A percentile compares a stretch with the other conserved stretches of the same genome.
These are phyloP conservation scores for Chromobotia macracanthus DNA, from an alignment of 2,797 vertebrate genomes.

Conservation along the genomic window DNA sequence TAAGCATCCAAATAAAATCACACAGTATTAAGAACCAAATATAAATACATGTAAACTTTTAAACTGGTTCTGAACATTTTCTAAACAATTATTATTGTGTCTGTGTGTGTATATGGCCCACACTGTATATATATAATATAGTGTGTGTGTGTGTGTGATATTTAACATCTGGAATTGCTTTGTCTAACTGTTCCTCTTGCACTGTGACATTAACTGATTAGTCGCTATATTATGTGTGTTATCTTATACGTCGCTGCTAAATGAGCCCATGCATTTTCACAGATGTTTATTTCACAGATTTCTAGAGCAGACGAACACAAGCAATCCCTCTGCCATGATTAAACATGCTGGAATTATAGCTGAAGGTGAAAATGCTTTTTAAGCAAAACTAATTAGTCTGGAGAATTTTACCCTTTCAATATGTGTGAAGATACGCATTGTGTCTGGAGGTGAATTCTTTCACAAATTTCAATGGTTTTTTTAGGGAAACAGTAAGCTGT, in stretches of 20 bases:
- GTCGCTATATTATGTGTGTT: too few relatives aligned
- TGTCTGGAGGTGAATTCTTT: constrained; percentile 66
- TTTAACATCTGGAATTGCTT: too few relatives aligned
- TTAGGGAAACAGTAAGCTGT: constrained; percentile 58
- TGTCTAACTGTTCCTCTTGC: too few relatives aligned
- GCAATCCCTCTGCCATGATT: constrained; percentile 58
- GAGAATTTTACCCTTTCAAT: constrained; percentile 64
- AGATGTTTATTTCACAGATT: neutral
- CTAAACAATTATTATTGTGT: too few relatives aligned
- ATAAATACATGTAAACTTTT: too few relatives aligned
- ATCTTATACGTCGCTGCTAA: neutral
- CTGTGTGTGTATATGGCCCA: too few relatives aligned
- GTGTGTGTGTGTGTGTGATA: too few relatives aligned
- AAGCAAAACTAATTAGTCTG: constrained; percentile 70
- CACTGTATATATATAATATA: too few relatives aligned
- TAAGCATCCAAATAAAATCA: too few relatives aligned
- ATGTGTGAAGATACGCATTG: constrained; percentile 67
- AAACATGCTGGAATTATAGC: constrained; percentile 65
- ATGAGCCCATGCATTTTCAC: constrained; percentile 11
- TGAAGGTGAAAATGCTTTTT: constrained; percentile 67
- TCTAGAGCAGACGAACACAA: constrained; percentile 2
- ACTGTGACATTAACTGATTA: too few relatives aligned
- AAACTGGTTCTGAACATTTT: too few relatives aligned
- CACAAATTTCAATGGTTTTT: constrained; percentile 62
- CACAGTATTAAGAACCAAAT: too few relatives aligned